Evolutionary conservation across 37 sponge, comb jelly and placozoan species (phyloP).

Genomic region (Ianthella basta): DNA sequence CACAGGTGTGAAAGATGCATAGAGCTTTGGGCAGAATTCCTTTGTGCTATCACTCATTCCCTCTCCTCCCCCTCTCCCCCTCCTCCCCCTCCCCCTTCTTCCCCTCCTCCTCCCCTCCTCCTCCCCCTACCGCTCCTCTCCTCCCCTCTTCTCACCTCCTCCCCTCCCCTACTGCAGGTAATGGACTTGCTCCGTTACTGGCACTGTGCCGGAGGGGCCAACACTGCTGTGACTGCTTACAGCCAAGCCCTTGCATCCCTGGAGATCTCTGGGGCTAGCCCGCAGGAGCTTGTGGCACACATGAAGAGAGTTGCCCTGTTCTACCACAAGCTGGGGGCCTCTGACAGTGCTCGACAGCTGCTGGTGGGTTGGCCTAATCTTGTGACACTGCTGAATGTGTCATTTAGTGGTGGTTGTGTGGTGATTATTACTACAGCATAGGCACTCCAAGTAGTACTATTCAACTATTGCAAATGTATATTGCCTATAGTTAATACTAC

Average conservation of each 20-base stretch:
- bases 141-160: neutral
- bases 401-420: too few relatives aligned
- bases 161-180: constrained; percentile 7
- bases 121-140: neutral
- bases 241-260: constrained; percentile 34
- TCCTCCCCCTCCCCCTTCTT: too few relatives aligned
- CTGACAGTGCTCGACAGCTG: constrained; percentile 23
- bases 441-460: too few relatives aligned
- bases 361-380: constrained; percentile 9
- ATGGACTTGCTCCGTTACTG: constrained; percentile 43
- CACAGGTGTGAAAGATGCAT: too few relatives aligned
- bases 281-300: constrained; percentile 36
- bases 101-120: too few relatives aligned
- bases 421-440: too few relatives aligned
- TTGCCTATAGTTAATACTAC: too few relatives aligned
- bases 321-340: constrained; percentile 16
- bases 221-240: constrained; percentile 11
- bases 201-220: constrained; percentile 30
- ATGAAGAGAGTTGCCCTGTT: constrained; percentile 36
- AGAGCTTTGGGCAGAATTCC: too few relatives aligned
- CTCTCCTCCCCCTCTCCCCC: too few relatives aligned
- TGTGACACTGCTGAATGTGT: neutral
- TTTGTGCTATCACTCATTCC: too few relatives aligned
- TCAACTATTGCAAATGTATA: too few relatives aligned
- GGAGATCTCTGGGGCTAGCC: constrained; percentile 35